Evolutionary conservation across 2,888 invertebrate species (phyloP), one percentile per base, ranked within the genome.

Genomic region (Holacanthella duospinosa): DNA sequence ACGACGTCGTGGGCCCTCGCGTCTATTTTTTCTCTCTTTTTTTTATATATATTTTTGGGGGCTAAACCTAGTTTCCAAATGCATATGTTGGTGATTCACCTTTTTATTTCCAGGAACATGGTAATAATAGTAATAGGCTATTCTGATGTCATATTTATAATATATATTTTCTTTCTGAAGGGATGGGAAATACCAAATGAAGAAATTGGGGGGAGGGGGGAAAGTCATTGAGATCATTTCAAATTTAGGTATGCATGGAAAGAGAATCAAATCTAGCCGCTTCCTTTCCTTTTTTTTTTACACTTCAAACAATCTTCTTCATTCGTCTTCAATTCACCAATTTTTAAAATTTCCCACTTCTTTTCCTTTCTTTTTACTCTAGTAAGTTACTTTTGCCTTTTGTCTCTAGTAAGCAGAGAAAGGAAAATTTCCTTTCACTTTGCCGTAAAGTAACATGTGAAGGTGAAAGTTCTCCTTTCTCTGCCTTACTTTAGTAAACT

Each of bases 81-180:
- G 48, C 48, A 48, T n/a, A 48, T 48, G n/a, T n/a, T n/a, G 48
- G 48, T 48, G 48, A 48, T 48, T 36, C 36, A 36, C 36, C 36
- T 36, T 36, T 36, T 48, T 48, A 48, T 9, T 48, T 48, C 4
- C 36, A 12, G 12, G 21, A 48, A 48, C 48, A 48, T 48, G 48
- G 48, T 48, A 48, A 48, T 48, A 48, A 48, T 48, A 21, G 21
- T 9, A 48, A 48, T 48, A 48, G 48, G 48, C 48, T 21, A 48
- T 48, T 48, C 16, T 48, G 48, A 9, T n/a, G 4, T 48, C 6
- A 16, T 4, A 9, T 48, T n/a, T 21, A 21, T 21, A n/a, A n/a
- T 9, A 4, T n/a, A 48, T 48, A 48, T 48, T 48, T 48, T 48
- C 4, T 9, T 48, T 48, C 21, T 21, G 21, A n/a, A 16, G 48